Conservation (phyloP, 2,888 invertebrate species). For the Strigamia crassipes region DNA sequence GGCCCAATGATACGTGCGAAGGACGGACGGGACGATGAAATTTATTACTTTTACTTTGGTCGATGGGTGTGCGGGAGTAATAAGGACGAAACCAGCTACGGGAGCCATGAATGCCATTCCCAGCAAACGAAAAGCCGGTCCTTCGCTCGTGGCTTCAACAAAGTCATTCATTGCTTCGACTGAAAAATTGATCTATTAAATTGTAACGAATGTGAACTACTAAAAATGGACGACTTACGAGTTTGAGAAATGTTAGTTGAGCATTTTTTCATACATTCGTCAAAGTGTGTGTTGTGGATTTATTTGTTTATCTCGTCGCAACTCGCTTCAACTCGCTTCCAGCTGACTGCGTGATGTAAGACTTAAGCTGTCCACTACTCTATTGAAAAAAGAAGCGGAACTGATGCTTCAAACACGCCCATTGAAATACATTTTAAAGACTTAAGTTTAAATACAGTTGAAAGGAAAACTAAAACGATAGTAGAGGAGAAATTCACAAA, state of each 20-base stretch:
- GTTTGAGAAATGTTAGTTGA: neutral
- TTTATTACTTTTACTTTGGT: conserved; percentile 37
- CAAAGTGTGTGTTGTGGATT: neutral
- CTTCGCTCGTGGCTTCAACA: neutral
- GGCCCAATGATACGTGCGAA: neutral
- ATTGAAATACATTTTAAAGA: neutral
- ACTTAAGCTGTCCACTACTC: neutral
- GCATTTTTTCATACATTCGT: neutral
- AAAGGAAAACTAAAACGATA: neutral
- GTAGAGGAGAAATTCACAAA: neutral
- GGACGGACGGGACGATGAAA: neutral
- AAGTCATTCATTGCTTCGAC: neutral
- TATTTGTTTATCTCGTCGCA: neutral
- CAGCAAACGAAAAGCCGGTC: conserved; percentile 27
- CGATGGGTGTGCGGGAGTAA: conserved; percentile 22
- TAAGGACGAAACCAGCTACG: conserved; percentile 45
- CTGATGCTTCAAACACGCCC: neutral
- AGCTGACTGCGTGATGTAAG: neutral
- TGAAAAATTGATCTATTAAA: neutral
- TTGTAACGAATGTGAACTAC: neutral
- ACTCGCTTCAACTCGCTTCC: neutral
- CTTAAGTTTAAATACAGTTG: neutral
- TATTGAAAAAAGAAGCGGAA: neutral
- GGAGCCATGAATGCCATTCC: conserved; percentile 46
- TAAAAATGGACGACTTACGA: neutral